These are phyloP conservation scores for Geopemphigus sp. DNA, from an alignment of 1,140 invertebrate genomes.

Conservation along the genomic window DNA sequence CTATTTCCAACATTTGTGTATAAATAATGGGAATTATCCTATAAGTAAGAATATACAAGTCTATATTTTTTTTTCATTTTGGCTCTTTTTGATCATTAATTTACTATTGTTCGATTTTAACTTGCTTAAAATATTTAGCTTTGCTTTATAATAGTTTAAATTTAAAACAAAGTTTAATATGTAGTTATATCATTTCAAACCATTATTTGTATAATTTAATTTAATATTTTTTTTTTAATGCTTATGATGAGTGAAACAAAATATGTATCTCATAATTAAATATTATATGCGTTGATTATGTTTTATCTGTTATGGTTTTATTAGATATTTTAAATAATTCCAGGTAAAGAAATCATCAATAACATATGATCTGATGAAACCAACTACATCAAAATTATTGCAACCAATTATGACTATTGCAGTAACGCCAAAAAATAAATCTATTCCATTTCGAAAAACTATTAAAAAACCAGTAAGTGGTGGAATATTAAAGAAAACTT, in stretches of 20 bases:
- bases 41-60: conserved; percentile 41
- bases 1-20: conserved; percentile 42
- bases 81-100: conserved; percentile 12
- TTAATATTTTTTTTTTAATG: no score
- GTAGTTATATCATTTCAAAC: background rate
- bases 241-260: background rate
- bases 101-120: background rate
- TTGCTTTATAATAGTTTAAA: conserved; percentile 15
- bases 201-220: background rate
- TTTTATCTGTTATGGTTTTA: background rate
- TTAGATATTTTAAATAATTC: background rate
- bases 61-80: conserved; percentile 24
- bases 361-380: conserved; percentile 37
- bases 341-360: conserved; percentile 32
- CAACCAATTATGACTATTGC: conserved; percentile 13
- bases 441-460: conserved; percentile 15
- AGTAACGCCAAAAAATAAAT: conserved; percentile 7
- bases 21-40: conserved; percentile 37
- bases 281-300: background rate
- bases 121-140: conserved; percentile 30
- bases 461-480: conserved; percentile 24
- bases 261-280: background rate
- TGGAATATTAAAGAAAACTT: conserved; percentile 34
- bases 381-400: conserved; percentile 35
- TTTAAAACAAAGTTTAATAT: background rate